These are phyloP conservation scores for Ardeotis arabs DNA, from an alignment of 2,113 vertebrate species.

Conservation along the genomic window DNA sequence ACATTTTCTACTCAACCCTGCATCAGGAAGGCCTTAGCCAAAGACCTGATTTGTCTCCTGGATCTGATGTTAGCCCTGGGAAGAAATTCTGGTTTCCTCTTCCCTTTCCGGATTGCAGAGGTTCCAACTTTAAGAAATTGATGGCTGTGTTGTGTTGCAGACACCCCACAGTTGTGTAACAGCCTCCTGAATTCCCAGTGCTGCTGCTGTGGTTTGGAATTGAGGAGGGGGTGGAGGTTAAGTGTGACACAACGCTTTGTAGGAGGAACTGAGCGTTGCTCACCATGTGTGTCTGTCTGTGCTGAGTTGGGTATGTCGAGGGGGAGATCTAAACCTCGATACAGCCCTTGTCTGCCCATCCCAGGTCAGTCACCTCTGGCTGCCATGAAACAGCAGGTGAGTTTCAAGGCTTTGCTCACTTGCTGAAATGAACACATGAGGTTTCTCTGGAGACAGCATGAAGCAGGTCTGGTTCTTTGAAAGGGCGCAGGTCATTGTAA, in stretches of 20 bases:
- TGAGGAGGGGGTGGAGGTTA: slow-evolving; percentile 22
- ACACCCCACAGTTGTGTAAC: slow-evolving; percentile 32
- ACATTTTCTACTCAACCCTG: neutral
- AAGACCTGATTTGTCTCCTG: neutral
- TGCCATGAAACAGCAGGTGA: neutral
- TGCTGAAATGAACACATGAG: neutral
- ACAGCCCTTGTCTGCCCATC: neutral
- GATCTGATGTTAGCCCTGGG: neutral
- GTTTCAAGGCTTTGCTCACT: neutral
- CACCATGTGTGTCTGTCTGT: neutral
- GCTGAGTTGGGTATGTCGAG: neutral
- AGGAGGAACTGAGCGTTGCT: neutral
- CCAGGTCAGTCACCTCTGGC: neutral
- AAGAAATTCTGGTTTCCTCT: neutral
- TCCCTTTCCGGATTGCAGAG: neutral
- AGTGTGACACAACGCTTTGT: neutral
- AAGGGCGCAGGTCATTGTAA: neutral
- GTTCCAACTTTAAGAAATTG: neutral
- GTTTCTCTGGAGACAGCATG: neutral
- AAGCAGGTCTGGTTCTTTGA: slow-evolving; percentile 13
- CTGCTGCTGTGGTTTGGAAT: slow-evolving; percentile 23
- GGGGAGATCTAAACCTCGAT: neutral
- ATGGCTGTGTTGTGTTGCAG: neutral
- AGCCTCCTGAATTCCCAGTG: slow-evolving; percentile 37
- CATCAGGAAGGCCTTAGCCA: neutral